Evolutionary conservation across 2,797 vertebrate species (phyloP), one percentile per base, ranked within the genome.

Genomic region (Onychomys arenicola): DNA sequence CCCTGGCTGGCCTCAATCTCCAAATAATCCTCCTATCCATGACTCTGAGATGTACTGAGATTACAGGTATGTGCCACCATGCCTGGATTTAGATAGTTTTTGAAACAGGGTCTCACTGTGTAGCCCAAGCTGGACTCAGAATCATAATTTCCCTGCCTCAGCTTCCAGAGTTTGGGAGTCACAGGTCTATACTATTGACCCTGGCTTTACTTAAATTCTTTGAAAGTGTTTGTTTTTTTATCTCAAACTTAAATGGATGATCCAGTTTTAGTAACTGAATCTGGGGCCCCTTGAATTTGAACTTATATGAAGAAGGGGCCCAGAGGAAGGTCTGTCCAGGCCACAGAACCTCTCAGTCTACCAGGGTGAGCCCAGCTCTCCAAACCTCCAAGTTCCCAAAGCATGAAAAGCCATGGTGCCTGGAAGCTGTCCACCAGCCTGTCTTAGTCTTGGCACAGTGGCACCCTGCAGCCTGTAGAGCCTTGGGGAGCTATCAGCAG

Each of bases 401-500:
- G 17, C 21, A 76, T 25, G 2, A 71, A 49, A 12, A 75, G 43
- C 1, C 3, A 1, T 40, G 52, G 14, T 71, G 8, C 16, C 25
- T 14, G 8, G 7, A 17, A 8, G 57, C 87, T 65, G 1, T 5
- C 92, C 40, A 16, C 21, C 61, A 65, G 25, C 13, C 63, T 65
- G 46, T 69, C 43, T 86, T 43, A 40, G n/a, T 59, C 32, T 0
- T 49, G 29, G 71, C 25, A 23, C 46, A 32, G n/a, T 8, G 0
- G 67, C 69, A 61, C 69, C 75, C 73, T 63, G 16, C 1, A 73
- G 61, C 78, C 75, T 12, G 21, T 10, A 55, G 78, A 84, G 65
- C 86, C 96, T 90, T 29, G 87, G 32, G 78, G 73, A 59, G 96
- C 92, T 19, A 61, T 71, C 91, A 90, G 97, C 89, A 27, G 49